Evolutionary conservation across 53 echinoderm and acorn worm species (phyloP).

Genomic region (Temnopleurus reevesii): DNA sequence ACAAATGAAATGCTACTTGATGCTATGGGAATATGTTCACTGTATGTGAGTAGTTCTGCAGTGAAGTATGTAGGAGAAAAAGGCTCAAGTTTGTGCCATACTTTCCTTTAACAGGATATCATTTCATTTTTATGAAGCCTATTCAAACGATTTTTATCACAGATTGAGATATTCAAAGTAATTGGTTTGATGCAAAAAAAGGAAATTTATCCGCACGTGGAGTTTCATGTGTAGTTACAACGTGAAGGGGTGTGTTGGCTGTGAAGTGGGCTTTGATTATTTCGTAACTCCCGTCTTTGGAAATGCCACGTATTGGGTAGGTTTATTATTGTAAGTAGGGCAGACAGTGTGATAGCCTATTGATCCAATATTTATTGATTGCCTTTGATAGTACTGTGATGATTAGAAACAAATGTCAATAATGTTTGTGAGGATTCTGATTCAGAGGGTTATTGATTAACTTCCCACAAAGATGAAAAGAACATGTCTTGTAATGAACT

Average conservation of each 20-base stretch:
- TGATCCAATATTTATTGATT: not conserved
- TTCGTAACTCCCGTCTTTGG: not conserved
- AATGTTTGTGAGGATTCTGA: not conserved
- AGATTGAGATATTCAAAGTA: no score
- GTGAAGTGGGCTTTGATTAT: not conserved
- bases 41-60: no score
- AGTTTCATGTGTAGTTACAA: not conserved
- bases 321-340: not conserved
- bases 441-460: conserved; percentile 35
- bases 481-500: no score
- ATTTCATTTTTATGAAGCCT: no score
- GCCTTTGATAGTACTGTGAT: not conserved
- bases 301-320: not conserved
- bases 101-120: no score
- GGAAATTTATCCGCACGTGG: not conserved
- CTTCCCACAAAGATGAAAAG: not conserved
- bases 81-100: no score
- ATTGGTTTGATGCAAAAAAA: no score
- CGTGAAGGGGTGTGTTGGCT: not conserved
- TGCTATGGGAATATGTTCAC: no score
- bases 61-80: no score
- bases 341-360: not conserved
- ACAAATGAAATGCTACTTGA: no score
- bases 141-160: no score
- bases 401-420: not conserved